These are phyloP conservation scores for Vanessa atalanta DNA, from an alignment of 1,140 invertebrate genomes.

Conservation along the genomic window DNA sequence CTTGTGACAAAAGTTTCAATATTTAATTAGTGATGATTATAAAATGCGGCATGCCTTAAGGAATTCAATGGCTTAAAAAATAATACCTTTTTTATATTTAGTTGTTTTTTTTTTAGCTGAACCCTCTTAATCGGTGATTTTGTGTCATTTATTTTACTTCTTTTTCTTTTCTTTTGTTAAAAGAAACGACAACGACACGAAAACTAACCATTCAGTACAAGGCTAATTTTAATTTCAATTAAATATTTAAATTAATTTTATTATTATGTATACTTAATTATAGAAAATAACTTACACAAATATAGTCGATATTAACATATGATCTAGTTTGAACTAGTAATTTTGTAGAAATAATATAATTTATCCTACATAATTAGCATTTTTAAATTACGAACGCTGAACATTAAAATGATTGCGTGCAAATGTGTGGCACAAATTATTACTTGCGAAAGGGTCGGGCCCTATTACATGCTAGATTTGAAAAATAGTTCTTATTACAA, in stretches of 20 bases:
- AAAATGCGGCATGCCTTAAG: not conserved
- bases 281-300: no score
- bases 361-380: conserved; percentile 12
- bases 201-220: no score
- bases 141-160: no score
- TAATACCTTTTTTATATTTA: not conserved
- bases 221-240: no score
- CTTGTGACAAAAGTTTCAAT: conserved; percentile 22
- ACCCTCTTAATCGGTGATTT: no score
- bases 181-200: no score
- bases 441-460: conserved; percentile 33
- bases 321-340: not conserved
- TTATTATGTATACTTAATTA: no score
- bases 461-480: conserved; percentile 4
- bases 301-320: no score
- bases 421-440: conserved; percentile 30
- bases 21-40: conserved; percentile 29
- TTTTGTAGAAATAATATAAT: not conserved
- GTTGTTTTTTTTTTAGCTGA: no score
- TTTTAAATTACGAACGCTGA: conserved; percentile 27
- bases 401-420: conserved; percentile 20
- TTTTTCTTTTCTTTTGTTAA: no score
- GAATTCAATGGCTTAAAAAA: not conserved
- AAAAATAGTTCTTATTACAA: conserved; percentile 16
- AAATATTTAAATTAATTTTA: no score